Conservation (phyloP, 2,113 vertebrate genomes). For the Promerops cafer region DNA sequence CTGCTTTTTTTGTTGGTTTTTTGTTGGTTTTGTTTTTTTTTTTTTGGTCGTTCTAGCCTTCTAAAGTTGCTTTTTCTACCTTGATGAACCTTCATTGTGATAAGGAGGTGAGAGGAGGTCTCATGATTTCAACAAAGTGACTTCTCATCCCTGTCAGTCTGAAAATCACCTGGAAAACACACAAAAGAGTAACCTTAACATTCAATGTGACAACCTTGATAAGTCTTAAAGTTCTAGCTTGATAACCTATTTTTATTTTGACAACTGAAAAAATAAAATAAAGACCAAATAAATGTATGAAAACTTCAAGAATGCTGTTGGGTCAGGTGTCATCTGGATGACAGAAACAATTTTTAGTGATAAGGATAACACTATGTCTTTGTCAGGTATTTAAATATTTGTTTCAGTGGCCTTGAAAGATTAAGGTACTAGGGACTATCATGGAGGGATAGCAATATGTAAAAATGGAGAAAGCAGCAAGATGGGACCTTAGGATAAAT, state of each 20-base stretch:
- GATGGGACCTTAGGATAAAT: not conserved
- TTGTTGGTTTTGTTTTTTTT: not conserved
- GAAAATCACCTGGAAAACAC: not conserved
- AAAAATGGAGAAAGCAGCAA: not conserved
- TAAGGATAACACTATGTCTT: not conserved
- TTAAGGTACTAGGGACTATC: not conserved
- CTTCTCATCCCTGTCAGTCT: not conserved
- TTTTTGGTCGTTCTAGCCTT: not conserved
- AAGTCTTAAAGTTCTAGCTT: not conserved
- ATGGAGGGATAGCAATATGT: not conserved
- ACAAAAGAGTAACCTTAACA: not conserved
- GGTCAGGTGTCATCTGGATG: not conserved
- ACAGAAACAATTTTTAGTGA: not conserved
- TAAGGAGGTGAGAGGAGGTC: not conserved
- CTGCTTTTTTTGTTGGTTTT: accelerated
- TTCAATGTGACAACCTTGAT: not conserved
- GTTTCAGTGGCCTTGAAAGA: not conserved
- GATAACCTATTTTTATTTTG: not conserved
- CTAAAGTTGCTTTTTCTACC: not conserved
- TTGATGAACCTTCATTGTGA: not conserved
- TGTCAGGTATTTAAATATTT: not conserved
- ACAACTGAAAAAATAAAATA: not conserved
- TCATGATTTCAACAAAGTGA: not conserved
- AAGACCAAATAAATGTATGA: not conserved
- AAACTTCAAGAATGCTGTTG: not conserved